These are phyloP conservation scores for Chaunax sp. DNA, from an alignment of 2,797 vertebrate species.

Conservation along the genomic window DNA sequence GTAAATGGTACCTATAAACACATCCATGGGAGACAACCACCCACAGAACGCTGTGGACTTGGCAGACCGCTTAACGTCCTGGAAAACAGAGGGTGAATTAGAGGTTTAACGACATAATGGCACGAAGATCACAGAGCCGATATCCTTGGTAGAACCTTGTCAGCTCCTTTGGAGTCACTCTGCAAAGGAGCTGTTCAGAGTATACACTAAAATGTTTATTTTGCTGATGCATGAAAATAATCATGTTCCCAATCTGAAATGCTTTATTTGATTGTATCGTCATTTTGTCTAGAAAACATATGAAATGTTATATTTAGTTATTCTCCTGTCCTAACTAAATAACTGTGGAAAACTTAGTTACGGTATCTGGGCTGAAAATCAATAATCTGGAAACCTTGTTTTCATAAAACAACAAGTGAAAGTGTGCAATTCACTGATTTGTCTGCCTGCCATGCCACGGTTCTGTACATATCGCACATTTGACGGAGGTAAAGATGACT, in stretches of 20 bases:
- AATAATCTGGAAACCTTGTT: slow-evolving; percentile 36
- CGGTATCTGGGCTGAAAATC: slow-evolving; percentile 24
- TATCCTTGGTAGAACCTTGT: background rate
- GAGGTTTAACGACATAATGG: background rate
- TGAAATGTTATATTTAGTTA: slow-evolving; percentile 9
- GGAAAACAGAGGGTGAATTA: background rate
- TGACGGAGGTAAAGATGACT: slow-evolving; percentile 57
- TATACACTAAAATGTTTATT: background rate
- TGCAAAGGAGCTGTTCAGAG: background rate
- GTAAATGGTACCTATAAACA: slow-evolving; percentile 7
- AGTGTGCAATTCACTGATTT: slow-evolving; percentile 28
- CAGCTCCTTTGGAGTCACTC: slow-evolving; percentile 12
- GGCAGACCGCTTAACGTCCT: background rate
- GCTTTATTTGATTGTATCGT: background rate
- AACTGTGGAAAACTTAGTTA: background rate
- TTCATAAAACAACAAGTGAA: slow-evolving; percentile 41
- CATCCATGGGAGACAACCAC: background rate
- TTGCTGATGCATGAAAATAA: slow-evolving; percentile 14
- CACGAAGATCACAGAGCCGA: background rate
- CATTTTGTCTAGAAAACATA: slow-evolving; percentile 6
- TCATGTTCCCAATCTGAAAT: background rate
- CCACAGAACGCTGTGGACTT: background rate
- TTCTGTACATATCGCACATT: slow-evolving; percentile 41
- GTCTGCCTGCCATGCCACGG: slow-evolving; percentile 8
- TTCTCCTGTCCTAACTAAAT: slow-evolving; percentile 4